A percentile compares a stretch with the other conserved stretches of the same genome.
Conservation (phyloP, 2,113 vertebrate genomes). For the Xiphias gladius region DNA sequence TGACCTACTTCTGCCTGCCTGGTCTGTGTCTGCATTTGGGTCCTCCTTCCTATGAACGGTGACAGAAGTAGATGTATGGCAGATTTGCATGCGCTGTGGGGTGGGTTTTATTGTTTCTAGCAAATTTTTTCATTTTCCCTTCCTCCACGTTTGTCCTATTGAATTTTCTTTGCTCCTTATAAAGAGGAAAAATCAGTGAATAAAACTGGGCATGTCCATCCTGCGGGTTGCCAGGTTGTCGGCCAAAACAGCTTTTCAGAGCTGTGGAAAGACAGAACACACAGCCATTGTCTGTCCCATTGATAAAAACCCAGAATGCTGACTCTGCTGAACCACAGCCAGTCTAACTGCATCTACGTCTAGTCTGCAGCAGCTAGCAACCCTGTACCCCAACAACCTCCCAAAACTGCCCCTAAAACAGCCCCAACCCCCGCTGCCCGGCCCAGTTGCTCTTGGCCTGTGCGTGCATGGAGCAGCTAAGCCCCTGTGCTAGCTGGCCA, state of each 20-base stretch:
- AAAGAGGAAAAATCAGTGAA: constrained; percentile 30
- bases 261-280: constrained; percentile 42
- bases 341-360: constrained; percentile 61
- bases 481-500: constrained; percentile 64
- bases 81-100: too few relatives aligned
- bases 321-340: constrained; percentile 68
- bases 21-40: too few relatives aligned
- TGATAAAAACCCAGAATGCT: constrained; percentile 76
- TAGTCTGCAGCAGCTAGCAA: constrained; percentile 54
- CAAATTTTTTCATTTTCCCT: too few relatives aligned
- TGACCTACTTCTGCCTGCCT: too few relatives aligned
- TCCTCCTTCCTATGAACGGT: too few relatives aligned
- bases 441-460: constrained; percentile 71
- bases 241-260: constrained; percentile 63
- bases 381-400: constrained; percentile 55
- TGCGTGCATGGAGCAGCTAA: constrained; percentile 64
- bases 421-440: constrained; percentile 35
- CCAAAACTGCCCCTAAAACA: constrained; percentile 43
- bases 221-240: constrained; percentile 39
- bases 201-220: constrained; percentile 19
- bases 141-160: background rate
- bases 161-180: background rate
- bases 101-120: background rate
- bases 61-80: too few relatives aligned
- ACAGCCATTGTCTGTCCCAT: constrained; percentile 62